These are phyloP conservation scores for Pteromalus puparum DNA, from an alignment of 1,140 invertebrate genomes.

Conservation along the genomic window DNA sequence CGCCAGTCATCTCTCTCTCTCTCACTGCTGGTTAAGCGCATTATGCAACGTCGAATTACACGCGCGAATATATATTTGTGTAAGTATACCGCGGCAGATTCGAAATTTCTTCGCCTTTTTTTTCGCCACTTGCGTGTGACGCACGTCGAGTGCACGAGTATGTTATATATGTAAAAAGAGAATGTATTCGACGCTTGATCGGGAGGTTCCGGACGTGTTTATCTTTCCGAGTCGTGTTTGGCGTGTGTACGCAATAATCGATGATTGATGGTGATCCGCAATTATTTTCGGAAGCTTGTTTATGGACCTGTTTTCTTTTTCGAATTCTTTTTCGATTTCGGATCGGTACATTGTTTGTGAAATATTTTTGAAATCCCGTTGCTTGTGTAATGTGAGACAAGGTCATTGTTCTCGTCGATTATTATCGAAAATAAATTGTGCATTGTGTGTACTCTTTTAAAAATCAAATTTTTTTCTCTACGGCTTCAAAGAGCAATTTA, in stretches of 20 bases:
- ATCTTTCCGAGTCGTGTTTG: not conserved
- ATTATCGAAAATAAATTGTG: not conserved
- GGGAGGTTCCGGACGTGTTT: conserved; percentile 1
- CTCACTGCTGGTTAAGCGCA: not conserved
- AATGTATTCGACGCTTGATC: not conserved
- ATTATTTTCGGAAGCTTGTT: not conserved
- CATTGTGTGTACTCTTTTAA: not conserved
- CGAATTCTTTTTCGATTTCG: too few relatives aligned
- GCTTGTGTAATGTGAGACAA: too few relatives aligned
- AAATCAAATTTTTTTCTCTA: not conserved
- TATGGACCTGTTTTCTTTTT: not conserved
- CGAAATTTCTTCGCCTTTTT: not conserved
- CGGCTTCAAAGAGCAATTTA: not conserved
- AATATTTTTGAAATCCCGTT: too few relatives aligned
- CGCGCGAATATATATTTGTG: not conserved
- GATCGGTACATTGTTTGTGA: too few relatives aligned
- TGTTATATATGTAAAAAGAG: not conserved
- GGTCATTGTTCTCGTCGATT: not conserved
- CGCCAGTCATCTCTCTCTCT: not conserved
- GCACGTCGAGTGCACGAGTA: not conserved
- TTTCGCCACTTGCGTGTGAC: not conserved
- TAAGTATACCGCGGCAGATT: not conserved
- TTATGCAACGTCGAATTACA: conserved; percentile 39
- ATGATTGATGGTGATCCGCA: not conserved
- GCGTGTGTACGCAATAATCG: too few relatives aligned